Evolutionary conservation across 2,797 vertebrate species (phyloP).

Genomic region (Sebastes vulpes): DNA sequence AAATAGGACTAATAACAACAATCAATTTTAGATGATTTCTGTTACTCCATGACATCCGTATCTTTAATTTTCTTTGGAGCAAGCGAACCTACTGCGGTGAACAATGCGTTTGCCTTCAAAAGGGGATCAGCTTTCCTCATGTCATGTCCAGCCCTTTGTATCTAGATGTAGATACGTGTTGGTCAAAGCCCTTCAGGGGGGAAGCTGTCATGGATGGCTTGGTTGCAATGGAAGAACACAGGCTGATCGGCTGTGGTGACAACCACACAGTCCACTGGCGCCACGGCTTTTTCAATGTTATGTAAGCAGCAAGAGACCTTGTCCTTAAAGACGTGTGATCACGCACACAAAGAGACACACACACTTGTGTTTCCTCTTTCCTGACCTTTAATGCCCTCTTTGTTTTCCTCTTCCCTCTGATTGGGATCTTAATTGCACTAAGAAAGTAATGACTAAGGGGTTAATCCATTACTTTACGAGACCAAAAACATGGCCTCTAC

Average conservation of each 20-base stretch:
- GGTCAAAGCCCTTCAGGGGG: conserved; percentile 57
- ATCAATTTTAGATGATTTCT: neutral
- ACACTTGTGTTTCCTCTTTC: conserved; percentile 37
- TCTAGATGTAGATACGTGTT: conserved; percentile 64
- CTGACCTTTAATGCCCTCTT: conserved; percentile 57
- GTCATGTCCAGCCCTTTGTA: conserved; percentile 67
- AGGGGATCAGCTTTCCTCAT: conserved; percentile 57
- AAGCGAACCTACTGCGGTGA: neutral
- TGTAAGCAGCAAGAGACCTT: conserved; percentile 39
- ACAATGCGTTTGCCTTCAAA: conserved; percentile 37
- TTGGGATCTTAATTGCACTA: conserved; percentile 67
- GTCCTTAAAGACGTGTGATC: conserved; percentile 35
- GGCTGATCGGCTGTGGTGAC: conserved; percentile 55
- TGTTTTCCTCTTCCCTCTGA: conserved; percentile 58
- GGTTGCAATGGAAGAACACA: conserved; percentile 60
- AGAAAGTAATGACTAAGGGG: conserved; percentile 44
- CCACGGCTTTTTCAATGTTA: conserved; percentile 55
- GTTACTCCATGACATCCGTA: neutral
- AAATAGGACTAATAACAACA: no score
- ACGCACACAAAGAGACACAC: conserved; percentile 38
- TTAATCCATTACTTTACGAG: conserved; percentile 58
- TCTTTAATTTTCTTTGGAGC: conserved; percentile 19
- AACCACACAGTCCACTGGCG: conserved; percentile 46
- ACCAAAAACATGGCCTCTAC: conserved; percentile 35
- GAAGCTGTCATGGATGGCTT: conserved; percentile 72